phyloP scores from a whole-genome alignment of 2,888 invertebrate genomes.

The Leptarthrus brevirostris region DNA sequence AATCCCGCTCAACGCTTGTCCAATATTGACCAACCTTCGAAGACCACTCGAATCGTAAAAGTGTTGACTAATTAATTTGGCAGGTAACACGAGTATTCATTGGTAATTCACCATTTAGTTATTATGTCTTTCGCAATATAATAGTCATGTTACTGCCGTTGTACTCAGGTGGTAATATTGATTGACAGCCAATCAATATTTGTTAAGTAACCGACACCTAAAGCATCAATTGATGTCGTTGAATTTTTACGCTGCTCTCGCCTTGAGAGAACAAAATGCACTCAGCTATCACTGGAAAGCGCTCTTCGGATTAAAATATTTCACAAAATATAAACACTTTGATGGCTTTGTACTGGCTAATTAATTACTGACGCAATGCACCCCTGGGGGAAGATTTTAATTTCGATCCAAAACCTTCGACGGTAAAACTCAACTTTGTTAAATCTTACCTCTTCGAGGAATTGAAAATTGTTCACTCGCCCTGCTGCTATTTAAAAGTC shows the following conservation, averaged over 20 bases:
- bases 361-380: slow-evolving; percentile 33
- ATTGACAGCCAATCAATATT: slow-evolving; percentile 38
- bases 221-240: slow-evolving; percentile 20
- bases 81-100: slow-evolving; percentile 11
- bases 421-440: no score
- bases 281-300: not conserved
- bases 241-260: not conserved
- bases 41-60: no score
- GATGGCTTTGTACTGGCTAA: not conserved
- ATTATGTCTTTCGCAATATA: not conserved
- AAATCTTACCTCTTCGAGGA: no score
- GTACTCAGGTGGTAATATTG: slow-evolving; percentile 20
- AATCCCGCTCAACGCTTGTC: no score
- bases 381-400: slow-evolving; percentile 7
- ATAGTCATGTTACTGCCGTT: not conserved
- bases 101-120: not conserved
- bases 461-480: no score
- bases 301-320: not conserved
- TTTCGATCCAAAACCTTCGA: no score
- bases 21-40: no score
- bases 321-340: not conserved
- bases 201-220: slow-evolving; percentile 36
- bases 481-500: no score
- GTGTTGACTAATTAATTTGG: slow-evolving; percentile 14
- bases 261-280: not conserved